Evolutionary conservation across 1,140 invertebrate species (phyloP).

Genomic region (Onthophagus taurus): DNA sequence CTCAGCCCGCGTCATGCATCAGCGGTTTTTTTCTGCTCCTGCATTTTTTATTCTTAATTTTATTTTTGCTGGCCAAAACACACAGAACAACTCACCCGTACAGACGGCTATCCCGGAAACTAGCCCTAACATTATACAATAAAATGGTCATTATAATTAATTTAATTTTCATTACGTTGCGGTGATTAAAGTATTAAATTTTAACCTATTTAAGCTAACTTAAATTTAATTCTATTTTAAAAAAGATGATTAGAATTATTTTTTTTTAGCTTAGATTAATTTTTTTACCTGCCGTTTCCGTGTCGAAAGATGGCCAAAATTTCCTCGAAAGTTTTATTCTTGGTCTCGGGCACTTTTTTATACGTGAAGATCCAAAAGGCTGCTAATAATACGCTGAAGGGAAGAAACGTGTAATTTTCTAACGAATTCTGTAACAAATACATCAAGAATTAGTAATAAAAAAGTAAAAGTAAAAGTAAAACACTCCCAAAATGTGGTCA

Average conservation of each 20-base stretch:
- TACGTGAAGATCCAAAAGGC: conserved; percentile 97
- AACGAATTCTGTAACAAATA: conserved; percentile 63
- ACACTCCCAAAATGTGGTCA: no score
- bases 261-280: no score
- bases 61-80: no score
- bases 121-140: conserved; percentile 42
- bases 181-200: background rate
- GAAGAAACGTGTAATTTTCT: conserved; percentile 94
- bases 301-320: conserved; percentile 85
- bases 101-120: conserved; percentile 63
- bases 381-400: conserved; percentile 91
- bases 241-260: no score
- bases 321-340: conserved; percentile 97
- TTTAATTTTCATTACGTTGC: background rate
- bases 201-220: background rate
- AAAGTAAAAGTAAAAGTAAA: no score
- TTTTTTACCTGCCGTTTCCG: conserved; percentile 71
- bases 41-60: no score
- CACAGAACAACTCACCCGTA: conserved; percentile 63
- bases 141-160: conserved; percentile 8
- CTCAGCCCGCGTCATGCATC: no score
- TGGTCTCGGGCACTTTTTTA: conserved; percentile 96
- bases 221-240: background rate
- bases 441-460: conserved; percentile 5
- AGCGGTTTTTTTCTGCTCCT: no score